A percentile compares a stretch with the other conserved stretches of the same genome.
phyloP scores from a whole-genome alignment of 2,888 invertebrate species.

The Archaeoteleia sp. region DNA sequence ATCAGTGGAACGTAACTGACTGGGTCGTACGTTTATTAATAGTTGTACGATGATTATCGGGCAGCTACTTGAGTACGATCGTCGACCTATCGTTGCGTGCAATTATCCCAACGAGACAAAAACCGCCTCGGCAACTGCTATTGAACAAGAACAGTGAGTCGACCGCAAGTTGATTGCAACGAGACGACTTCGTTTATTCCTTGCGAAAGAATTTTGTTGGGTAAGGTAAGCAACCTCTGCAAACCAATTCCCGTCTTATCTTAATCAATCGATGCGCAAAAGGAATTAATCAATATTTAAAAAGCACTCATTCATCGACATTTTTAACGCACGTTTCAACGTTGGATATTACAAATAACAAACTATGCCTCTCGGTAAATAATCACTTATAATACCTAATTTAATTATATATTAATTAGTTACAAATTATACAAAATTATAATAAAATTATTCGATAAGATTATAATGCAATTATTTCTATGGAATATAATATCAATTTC shows the following conservation, averaged over 20 bases:
- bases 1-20: not conserved
- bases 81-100: constrained; percentile 58
- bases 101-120: constrained; percentile 49
- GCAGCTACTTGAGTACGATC: constrained; percentile 59
- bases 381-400: no score
- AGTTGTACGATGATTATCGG: constrained; percentile 62
- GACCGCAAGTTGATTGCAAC: constrained; percentile 23
- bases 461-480: no score
- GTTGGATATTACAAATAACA: no score
- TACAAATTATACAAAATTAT: no score
- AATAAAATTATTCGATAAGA: no score
- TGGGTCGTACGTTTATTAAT: constrained; percentile 59
- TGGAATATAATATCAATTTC: no score
- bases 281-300: not conserved
- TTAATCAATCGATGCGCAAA: not conserved
- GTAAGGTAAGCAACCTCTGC: constrained; percentile 19
- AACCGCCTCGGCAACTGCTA: constrained; percentile 28
- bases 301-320: no score
- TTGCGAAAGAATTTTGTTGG: constrained; percentile 22
- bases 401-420: no score
- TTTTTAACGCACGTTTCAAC: no score
- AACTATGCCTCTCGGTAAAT: no score
- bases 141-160: constrained; percentile 25
- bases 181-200: constrained; percentile 11
- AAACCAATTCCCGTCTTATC: no score